phyloP scores from a whole-genome alignment of 2,888 invertebrate species.

The Melanophora roralis region DNA sequence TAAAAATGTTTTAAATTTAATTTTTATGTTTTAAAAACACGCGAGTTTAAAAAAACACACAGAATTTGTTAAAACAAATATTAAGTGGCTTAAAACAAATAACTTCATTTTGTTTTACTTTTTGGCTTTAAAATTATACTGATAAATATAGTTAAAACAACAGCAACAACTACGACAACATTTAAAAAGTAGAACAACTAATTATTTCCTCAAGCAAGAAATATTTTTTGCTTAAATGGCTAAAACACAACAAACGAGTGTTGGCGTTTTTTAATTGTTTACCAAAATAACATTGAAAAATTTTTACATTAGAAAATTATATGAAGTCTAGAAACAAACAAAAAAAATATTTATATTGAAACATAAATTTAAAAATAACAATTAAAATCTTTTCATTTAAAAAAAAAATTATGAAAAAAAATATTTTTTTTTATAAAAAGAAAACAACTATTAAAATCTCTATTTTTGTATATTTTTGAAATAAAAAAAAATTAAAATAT shows the following conservation, averaged over 20 bases:
- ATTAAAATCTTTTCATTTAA: background rate
- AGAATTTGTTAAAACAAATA: background rate
- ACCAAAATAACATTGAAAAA: background rate
- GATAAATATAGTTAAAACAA: background rate
- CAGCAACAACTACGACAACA: background rate
- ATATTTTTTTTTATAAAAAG: background rate
- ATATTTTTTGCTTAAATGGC: background rate
- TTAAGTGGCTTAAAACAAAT: conserved; percentile 14
- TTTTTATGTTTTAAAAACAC: conserved; percentile 9
- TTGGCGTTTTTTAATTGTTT: conserved; percentile 1
- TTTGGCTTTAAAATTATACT: background rate
- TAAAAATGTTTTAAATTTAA: conserved; percentile 23
- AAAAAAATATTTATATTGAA: background rate
- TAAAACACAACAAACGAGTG: conserved; percentile 15
- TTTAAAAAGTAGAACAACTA: conserved; percentile 16
- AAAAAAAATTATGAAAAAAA: background rate
- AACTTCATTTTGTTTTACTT: background rate
- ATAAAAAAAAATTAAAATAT: background rate
- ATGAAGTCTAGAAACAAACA: conserved; percentile 18
- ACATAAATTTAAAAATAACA: conserved; percentile 2
- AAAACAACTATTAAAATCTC: background rate
- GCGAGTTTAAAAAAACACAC: background rate
- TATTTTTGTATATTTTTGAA: background rate
- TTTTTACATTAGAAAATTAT: background rate
- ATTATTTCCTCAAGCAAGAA: conserved; percentile 3